Evolutionary conservation across 2,797 vertebrate genomes (phyloP).

Genomic region (Ispidina picta): DNA sequence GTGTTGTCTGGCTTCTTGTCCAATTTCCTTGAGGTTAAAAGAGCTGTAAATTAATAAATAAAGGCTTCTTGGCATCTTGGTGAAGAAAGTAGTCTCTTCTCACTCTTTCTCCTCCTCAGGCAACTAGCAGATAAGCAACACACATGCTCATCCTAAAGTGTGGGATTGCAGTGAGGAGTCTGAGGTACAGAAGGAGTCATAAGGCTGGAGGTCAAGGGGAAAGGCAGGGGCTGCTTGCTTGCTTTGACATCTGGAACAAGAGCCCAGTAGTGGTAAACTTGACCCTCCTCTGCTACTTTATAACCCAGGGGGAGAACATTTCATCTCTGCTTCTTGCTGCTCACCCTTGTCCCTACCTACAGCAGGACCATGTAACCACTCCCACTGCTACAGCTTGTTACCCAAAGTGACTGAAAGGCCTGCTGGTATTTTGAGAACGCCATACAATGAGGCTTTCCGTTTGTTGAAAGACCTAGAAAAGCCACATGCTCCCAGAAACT

Average conservation of each 20-base stretch:
- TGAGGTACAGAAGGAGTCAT: not conserved
- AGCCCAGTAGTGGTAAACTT: not conserved
- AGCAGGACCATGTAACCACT: rapidly evolving
- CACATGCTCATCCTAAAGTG: not conserved
- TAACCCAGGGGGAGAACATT: not conserved
- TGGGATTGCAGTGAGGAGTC: not conserved
- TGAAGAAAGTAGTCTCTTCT: no score
- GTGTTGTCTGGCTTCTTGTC: no score
- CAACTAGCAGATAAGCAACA: no score
- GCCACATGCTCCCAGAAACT: not conserved
- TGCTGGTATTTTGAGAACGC: not conserved
- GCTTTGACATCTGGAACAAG: not conserved
- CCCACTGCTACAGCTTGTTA: not conserved
- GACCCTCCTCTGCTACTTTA: not conserved
- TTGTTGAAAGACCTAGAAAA: not conserved
- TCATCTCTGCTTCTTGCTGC: not conserved
- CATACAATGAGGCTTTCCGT: not conserved
- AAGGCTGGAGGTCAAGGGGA: not conserved
- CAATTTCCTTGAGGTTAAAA: no score
- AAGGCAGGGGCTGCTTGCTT: not conserved
- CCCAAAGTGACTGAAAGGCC: not conserved
- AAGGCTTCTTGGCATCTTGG: no score
- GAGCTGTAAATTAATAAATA: no score
- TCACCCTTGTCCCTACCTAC: not conserved
- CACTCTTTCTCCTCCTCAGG: no score